Percentiles rank a stretch among this genome's conserved stretches.
These are phyloP conservation scores for Diglossa cyanea DNA, from an alignment of 2,797 vertebrate genomes.

Conservation along the genomic window DNA sequence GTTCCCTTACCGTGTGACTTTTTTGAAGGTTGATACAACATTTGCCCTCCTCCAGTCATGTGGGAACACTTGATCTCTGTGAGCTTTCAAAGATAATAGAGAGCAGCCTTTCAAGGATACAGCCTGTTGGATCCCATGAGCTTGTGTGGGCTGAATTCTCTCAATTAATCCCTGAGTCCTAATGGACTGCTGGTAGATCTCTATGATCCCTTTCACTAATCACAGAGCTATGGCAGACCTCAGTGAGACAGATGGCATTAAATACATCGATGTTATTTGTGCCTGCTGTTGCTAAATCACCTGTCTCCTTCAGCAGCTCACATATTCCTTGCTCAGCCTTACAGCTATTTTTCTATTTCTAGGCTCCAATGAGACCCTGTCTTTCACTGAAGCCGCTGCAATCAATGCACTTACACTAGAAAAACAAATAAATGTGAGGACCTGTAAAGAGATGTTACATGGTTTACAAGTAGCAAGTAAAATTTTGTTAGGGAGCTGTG, in stretches of 20 bases:
- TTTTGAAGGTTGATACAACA: not conserved
- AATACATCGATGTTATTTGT: not conserved
- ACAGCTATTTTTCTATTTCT: not conserved
- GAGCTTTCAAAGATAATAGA: not conserved
- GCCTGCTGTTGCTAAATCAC: not conserved
- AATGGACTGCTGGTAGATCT: not conserved
- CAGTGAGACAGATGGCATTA: not conserved
- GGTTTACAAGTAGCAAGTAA: not conserved
- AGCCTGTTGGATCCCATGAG: not conserved
- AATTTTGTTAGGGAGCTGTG: not conserved
- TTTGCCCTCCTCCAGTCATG: not conserved
- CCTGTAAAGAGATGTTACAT: not conserved
- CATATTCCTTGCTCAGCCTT: not conserved
- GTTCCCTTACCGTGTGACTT: not conserved
- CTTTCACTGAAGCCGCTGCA: not conserved
- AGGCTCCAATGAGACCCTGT: not conserved
- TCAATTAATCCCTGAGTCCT: not conserved
- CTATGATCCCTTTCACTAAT: not conserved
- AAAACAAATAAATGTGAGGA: not conserved
- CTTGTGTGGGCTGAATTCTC: not conserved
- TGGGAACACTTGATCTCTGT: not conserved
- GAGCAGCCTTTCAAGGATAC: not conserved
- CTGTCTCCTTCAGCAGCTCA: not conserved
- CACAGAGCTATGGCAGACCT: not conserved
- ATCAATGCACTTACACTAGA: not conserved